Conservation (phyloP, 2,888 invertebrate genomes). For the Alitta virens region DNA sequence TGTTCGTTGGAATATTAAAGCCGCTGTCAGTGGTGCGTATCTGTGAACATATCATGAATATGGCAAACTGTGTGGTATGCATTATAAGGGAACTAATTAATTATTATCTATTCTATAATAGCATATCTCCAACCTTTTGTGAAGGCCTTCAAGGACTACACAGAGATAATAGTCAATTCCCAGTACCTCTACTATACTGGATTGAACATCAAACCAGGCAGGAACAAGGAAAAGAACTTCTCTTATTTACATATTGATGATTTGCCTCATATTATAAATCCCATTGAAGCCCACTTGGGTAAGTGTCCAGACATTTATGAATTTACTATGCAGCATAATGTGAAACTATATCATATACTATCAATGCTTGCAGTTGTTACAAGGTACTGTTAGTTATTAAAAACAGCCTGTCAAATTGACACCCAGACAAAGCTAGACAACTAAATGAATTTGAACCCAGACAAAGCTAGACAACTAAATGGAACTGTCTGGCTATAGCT, state of each 20-base stretch:
- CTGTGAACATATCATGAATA: neutral
- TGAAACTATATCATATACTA: too few relatives aligned
- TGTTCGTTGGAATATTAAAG: constrained; percentile 69
- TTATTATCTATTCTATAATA: constrained; percentile 57
- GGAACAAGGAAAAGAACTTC: constrained; percentile 63
- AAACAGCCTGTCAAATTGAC: too few relatives aligned
- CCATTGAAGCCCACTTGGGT: constrained; percentile 77
- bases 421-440: too few relatives aligned
- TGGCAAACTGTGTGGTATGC: neutral
- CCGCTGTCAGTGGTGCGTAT: constrained; percentile 66
- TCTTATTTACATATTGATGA: constrained; percentile 69
- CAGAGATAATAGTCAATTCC: constrained; percentile 79
- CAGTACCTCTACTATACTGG: constrained; percentile 72
- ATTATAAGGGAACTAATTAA: too few relatives aligned
- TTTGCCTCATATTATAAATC: constrained; percentile 79
- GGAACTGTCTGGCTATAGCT: too few relatives aligned
- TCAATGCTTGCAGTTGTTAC: too few relatives aligned
- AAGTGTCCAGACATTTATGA: too few relatives aligned
- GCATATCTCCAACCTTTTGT: constrained; percentile 78
- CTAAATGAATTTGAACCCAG: too few relatives aligned
- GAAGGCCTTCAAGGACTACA: constrained; percentile 68
- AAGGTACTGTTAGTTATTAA: too few relatives aligned
- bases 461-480: too few relatives aligned
- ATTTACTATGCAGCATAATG: too few relatives aligned
- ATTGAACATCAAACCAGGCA: constrained; percentile 71